Percentiles rank a stretch among this genome's conserved stretches.
Evolutionary conservation across 2,888 invertebrate species (phyloP).

Genomic region (Xylota segnis): DNA sequence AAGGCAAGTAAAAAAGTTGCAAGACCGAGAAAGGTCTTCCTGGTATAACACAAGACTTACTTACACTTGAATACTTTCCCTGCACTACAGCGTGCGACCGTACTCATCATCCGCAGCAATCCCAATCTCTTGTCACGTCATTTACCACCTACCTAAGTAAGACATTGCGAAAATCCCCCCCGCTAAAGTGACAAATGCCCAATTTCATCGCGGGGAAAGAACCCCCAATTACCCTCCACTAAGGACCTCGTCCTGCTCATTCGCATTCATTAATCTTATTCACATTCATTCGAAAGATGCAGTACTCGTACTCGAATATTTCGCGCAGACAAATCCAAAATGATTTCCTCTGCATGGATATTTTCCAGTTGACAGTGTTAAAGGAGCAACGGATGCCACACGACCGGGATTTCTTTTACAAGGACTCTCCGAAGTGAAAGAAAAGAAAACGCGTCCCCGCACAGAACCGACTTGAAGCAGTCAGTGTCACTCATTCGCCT

Average conservation of each 20-base stretch:
- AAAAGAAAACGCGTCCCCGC: conserved; percentile 12
- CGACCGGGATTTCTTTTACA: conserved; percentile 19
- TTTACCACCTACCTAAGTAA: conserved; percentile 26
- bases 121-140: conserved; percentile 19
- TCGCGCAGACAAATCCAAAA: conserved; percentile 58
- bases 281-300: conserved; percentile 68
- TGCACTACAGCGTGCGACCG: background rate
- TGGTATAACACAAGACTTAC: too few relatives aligned
- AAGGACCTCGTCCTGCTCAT: conserved; percentile 12
- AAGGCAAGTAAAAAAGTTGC: too few relatives aligned
- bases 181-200: conserved; percentile 59
- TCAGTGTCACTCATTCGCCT: conserved; percentile 35
- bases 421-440: background rate
- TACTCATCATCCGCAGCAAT: conserved; percentile 1
- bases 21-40: too few relatives aligned
- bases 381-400: conserved; percentile 10
- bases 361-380: conserved; percentile 38
- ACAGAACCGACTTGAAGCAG: conserved; percentile 14
- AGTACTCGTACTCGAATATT: conserved; percentile 38
- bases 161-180: conserved; percentile 9
- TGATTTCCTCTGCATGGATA: conserved; percentile 56
- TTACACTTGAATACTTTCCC: background rate
- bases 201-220: conserved; percentile 58
- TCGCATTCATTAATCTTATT: conserved; percentile 67
- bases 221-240: conserved; percentile 49